A percentile compares a stretch with the other conserved stretches of the same genome.
Evolutionary conservation across 2,888 invertebrate genomes (phyloP).

Genomic region (Uropetala carovei): DNA sequence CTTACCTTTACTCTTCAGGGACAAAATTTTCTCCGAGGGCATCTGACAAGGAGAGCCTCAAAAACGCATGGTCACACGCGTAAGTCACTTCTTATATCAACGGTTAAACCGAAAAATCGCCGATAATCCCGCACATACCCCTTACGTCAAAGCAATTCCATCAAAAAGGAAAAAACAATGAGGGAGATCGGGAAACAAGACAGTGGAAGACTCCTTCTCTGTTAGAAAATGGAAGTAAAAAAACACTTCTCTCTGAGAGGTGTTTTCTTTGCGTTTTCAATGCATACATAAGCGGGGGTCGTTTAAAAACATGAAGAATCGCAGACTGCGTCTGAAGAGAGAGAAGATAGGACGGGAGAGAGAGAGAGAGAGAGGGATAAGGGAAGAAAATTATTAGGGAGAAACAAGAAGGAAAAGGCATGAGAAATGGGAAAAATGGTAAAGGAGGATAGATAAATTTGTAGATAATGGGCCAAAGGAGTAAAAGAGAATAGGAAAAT

Average conservation of each 20-base stretch:
- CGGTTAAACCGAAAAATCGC: background rate
- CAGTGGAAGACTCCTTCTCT: background rate
- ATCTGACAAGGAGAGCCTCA: too few relatives aligned
- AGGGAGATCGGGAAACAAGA: background rate
- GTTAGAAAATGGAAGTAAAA: background rate
- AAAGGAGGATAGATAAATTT: background rate
- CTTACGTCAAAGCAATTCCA: background rate
- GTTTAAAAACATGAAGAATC: constrained; percentile 57
- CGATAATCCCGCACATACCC: background rate
- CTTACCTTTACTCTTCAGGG: too few relatives aligned
- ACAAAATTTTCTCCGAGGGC: too few relatives aligned
- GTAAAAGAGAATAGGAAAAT: background rate
- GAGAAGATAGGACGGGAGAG: background rate
- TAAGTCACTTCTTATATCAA: background rate
- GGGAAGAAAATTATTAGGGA: background rate
- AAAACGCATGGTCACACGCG: too few relatives aligned
- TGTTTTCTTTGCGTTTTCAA: constrained; percentile 19
- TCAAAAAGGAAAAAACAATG: background rate
- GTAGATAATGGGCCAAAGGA: background rate
- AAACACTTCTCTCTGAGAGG: background rate
- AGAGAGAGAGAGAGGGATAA: background rate
- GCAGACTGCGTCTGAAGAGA: background rate
- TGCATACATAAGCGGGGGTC: constrained; percentile 52
- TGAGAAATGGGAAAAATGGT: background rate
- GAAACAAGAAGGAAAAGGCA: background rate